phyloP scores from a whole-genome alignment of 2,888 invertebrate species.

The Cryptocephalus primarius region DNA sequence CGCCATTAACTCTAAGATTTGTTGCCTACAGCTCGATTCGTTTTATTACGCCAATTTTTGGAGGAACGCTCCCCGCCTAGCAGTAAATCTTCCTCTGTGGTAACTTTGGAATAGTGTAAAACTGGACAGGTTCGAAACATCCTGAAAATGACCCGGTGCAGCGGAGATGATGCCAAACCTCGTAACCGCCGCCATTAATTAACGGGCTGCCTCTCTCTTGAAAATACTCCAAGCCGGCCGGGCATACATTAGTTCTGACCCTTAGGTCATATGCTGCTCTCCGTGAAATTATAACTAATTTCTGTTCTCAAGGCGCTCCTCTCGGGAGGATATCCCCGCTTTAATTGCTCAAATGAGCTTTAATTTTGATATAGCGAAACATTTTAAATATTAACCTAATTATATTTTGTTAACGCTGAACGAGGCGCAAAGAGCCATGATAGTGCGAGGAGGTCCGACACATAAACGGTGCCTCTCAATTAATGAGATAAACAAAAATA shows the following conservation, averaged over 20 bases:
- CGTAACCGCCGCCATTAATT: too few relatives aligned
- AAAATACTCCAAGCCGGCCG: too few relatives aligned
- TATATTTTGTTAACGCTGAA: slow-evolving; percentile 5
- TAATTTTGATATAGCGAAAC: slow-evolving; percentile 7
- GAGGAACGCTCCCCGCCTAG: too few relatives aligned
- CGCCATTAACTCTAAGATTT: too few relatives aligned
- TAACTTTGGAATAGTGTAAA: too few relatives aligned
- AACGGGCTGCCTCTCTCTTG: too few relatives aligned
- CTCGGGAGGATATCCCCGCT: slow-evolving; percentile 1
- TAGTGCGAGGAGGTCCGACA: not conserved
- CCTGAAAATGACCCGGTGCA: too few relatives aligned
- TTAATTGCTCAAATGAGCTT: slow-evolving; percentile 5
- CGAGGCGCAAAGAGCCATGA: slow-evolving; percentile 1
- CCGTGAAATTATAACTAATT: slow-evolving; percentile 4
- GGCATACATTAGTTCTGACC: not conserved
- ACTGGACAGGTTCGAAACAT: too few relatives aligned
- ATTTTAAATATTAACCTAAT: slow-evolving; percentile 3
- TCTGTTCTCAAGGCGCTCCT: not conserved
- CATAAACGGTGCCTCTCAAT: not conserved
- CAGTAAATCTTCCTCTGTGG: too few relatives aligned
- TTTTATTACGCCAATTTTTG: too few relatives aligned
- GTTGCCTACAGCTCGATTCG: too few relatives aligned
- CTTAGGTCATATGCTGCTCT: not conserved
- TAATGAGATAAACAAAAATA: slow-evolving; percentile 1
- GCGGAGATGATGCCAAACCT: too few relatives aligned